Evolutionary conservation across 2,888 invertebrate species (phyloP).

Genomic region (Andricus curvator): DNA sequence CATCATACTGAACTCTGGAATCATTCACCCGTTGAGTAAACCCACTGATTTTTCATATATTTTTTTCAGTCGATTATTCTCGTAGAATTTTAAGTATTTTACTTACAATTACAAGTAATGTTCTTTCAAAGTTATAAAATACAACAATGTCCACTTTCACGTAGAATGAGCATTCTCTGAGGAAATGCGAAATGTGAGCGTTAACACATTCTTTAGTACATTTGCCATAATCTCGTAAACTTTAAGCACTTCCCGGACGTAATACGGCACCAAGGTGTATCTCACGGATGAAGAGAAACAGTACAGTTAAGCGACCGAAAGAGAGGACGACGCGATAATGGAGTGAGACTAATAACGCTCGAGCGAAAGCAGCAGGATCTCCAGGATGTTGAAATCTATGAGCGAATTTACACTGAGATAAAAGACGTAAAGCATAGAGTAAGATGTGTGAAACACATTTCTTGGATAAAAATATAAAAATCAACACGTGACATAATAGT

Average conservation of each 20-base stretch:
- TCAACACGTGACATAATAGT: no score
- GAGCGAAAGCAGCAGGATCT: conserved; percentile 63
- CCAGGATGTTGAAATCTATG: conserved; percentile 23
- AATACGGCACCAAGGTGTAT: conserved; percentile 50
- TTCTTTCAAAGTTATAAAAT: neutral
- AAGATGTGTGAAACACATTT: conserved; percentile 7
- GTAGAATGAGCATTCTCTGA: neutral
- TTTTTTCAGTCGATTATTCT: neutral
- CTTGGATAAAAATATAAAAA: no score
- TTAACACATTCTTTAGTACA: neutral
- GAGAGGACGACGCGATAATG: conserved; percentile 57
- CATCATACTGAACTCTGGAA: neutral
- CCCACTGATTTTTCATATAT: neutral
- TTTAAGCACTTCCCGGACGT: conserved; percentile 60
- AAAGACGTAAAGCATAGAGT: neutral
- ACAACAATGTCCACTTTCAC: neutral
- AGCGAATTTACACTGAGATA: conserved; percentile 23
- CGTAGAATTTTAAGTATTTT: neutral
- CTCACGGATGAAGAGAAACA: conserved; percentile 51
- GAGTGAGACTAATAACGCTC: conserved; percentile 61
- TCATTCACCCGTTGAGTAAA: neutral
- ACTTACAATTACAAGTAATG: neutral
- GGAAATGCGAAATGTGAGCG: neutral
- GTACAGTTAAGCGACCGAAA: conserved; percentile 67
- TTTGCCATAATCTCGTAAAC: neutral